Base-by-base conservation (phyloP, 2,797 vertebrate species). In the Gymnodraco acuticeps region DNA sequence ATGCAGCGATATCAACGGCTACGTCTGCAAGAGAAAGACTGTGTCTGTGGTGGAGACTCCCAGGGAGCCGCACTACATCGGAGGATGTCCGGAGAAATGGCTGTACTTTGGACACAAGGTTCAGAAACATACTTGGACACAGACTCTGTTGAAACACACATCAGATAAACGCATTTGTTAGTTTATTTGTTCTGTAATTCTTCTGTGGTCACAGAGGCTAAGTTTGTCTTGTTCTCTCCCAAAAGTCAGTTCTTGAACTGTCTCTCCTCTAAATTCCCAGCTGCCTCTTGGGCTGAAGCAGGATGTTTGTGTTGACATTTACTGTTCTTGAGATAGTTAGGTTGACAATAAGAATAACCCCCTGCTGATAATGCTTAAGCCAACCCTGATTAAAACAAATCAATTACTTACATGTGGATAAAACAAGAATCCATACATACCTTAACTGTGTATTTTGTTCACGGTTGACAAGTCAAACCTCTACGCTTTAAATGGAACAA, bases 91-190 rank as follows among this genome's bases (percentile, higher is more conserved):
- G 0, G 95, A 95, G 84, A 96, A 96, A 78, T 99, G 98, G 98
- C 88, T 99, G 1, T 97, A 96, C 88, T 97, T 96, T 66, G 95
- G 96, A 90, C 94, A 95, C 80, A 99, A 99, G 97, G 98, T 98
- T 66, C 38, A 46, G 5, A 84, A 50, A 43, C 71, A 77, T 1
- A 15, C 53, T 47, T 43, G 9, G 3, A 52, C 20, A 54, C 2
- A 4, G 41, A 48, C n/a, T 33, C 33, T 38, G 33, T 38, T 38
- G 33, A 38, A 38, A 38, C 33, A 38, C 7, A 38, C 33, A 9
- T 31, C 5, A 41, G 46, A 41, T 19, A 60, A 10, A 19, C 43
- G 50, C 45, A 48, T 33, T 20, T 51, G 19, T 52, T 23, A 20
- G 6, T 64, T 31, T 51, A 41, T 38, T 52, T 61, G 15, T 45